Conservation (phyloP, 2,113 vertebrate genomes). For the Mohoua ochrocephala region DNA sequence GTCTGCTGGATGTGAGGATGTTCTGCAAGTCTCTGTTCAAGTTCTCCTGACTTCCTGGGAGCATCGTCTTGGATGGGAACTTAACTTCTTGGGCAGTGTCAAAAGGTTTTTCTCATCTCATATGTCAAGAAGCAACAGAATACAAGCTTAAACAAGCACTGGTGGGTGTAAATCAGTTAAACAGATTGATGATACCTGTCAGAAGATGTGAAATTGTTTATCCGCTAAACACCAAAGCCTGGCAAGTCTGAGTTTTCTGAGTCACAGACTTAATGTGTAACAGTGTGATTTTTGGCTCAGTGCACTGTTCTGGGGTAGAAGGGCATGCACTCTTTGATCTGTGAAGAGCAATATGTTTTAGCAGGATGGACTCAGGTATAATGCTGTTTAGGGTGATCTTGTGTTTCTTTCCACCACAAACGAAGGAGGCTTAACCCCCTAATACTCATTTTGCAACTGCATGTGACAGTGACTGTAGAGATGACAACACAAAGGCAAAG, state of each 20-base stretch:
- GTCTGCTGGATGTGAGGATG: not conserved
- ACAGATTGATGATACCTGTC: slow-evolving; percentile 42
- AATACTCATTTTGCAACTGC: not conserved
- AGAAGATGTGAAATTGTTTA: slow-evolving; percentile 35
- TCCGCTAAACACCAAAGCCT: not conserved
- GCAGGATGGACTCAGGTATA: not conserved
- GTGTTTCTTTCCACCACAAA: not conserved
- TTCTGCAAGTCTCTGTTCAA: not conserved
- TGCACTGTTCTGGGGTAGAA: not conserved
- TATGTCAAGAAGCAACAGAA: not conserved
- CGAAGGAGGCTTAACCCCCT: not conserved
- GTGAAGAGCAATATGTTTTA: not conserved
- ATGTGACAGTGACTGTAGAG: not conserved
- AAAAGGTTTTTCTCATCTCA: not conserved
- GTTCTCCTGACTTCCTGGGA: not conserved
- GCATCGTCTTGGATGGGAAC: not conserved
- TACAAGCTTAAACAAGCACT: slow-evolving; percentile 34
- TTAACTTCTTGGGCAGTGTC: not conserved
- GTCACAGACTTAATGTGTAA: not conserved
- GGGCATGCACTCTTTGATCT: not conserved
- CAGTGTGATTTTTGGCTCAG: not conserved
- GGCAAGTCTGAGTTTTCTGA: slow-evolving; percentile 19
- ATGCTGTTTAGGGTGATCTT: not conserved
- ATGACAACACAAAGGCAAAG: not conserved
- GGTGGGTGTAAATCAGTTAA: not conserved